These are phyloP conservation scores for Aricia agestis DNA, from an alignment of 1,140 invertebrate genomes.

Conservation along the genomic window DNA sequence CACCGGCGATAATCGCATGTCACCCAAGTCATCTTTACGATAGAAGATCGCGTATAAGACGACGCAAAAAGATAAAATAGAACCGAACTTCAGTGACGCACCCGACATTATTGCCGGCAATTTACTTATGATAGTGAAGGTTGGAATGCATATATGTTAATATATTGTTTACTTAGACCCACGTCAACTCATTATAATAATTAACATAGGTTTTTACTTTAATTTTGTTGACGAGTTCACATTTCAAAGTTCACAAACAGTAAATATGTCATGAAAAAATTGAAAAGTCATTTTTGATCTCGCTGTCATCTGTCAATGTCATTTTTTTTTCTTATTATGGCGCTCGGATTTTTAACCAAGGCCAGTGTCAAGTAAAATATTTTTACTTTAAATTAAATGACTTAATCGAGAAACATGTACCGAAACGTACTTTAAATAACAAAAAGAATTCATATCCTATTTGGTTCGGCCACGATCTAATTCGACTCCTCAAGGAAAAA, in stretches of 20 bases:
- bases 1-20: constrained; percentile 57
- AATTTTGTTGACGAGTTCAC: constrained; percentile 16
- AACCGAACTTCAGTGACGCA: constrained; percentile 55
- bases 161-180: constrained; percentile 36
- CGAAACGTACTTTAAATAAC: too few species aligned
- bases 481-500: too few species aligned
- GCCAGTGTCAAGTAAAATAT: too few species aligned
- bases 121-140: constrained; percentile 35
- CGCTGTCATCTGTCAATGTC: constrained; percentile 8
- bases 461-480: too few species aligned
- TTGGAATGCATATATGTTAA: constrained; percentile 57
- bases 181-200: constrained; percentile 62
- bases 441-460: too few species aligned
- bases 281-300: constrained; percentile 12
- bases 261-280: background rate
- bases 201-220: constrained; percentile 15
- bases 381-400: too few species aligned
- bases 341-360: too few species aligned
- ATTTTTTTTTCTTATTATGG: background rate
- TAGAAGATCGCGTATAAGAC: constrained; percentile 61
- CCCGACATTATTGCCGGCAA: constrained; percentile 51
- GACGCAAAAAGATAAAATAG: constrained; percentile 56
- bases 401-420: too few species aligned
- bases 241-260: constrained; percentile 8
- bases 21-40: constrained; percentile 50